These are phyloP conservation scores for Diplolepis rosae DNA, from an alignment of 2,888 invertebrate genomes.

Conservation along the genomic window DNA sequence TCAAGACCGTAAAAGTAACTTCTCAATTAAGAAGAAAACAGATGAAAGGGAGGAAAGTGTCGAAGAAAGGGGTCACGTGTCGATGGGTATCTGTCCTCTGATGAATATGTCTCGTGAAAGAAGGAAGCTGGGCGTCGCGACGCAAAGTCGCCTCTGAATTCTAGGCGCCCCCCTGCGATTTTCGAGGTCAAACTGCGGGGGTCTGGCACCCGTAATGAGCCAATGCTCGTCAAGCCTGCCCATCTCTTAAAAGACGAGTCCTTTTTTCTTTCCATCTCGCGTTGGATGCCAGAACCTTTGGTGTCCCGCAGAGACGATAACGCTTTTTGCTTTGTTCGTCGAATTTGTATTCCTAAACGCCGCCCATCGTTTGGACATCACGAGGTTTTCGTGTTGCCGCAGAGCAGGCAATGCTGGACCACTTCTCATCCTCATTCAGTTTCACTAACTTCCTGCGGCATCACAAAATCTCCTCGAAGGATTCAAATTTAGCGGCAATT, in stretches of 20 bases:
- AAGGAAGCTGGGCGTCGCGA: constrained; percentile 38
- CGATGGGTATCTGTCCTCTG: constrained; percentile 19
- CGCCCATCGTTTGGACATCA: constrained; percentile 60
- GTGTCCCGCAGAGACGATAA: constrained; percentile 66
- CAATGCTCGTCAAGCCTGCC: constrained; percentile 56
- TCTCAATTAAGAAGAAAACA: constrained; percentile 9
- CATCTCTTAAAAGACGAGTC: constrained; percentile 46
- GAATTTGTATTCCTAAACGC: constrained; percentile 67
- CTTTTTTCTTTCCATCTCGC: constrained; percentile 36
- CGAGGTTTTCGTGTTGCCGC: constrained; percentile 59
- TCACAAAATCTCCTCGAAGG: constrained; percentile 17
- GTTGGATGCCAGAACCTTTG: constrained; percentile 45
- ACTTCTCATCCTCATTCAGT: constrained; percentile 36
- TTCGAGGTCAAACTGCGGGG: constrained; percentile 65
- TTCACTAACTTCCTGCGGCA: constrained; percentile 28
- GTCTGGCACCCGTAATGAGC: constrained; percentile 69
- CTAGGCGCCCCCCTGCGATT: constrained; percentile 59
- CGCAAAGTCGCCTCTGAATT: constrained; percentile 56
- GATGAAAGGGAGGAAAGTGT: not conserved
- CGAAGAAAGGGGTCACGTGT: constrained; percentile 20
- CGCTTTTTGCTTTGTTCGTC: constrained; percentile 64
- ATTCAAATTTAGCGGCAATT: constrained; percentile 36
- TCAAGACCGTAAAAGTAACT: not conserved
- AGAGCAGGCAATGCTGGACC: constrained; percentile 39
- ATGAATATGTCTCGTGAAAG: constrained; percentile 26